Conservation (phyloP, 2,888 invertebrate genomes). For the Ectemnius lituratus region DNA sequence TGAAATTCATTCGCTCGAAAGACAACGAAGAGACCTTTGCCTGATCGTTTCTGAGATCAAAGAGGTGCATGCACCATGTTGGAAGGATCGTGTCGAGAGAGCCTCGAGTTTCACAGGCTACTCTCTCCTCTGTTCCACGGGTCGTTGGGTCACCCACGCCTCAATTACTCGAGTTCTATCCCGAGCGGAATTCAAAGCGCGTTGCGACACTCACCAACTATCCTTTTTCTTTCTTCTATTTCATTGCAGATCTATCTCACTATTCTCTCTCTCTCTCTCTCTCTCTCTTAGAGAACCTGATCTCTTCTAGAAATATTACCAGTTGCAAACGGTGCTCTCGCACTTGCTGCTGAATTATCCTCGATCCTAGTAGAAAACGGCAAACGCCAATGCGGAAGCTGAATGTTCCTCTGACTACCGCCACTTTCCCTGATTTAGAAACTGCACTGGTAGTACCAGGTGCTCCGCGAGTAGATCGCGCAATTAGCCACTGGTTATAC, state of each 20-base stretch:
- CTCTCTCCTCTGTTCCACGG: conserved; percentile 52
- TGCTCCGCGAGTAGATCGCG: no score
- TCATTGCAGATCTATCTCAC: not conserved
- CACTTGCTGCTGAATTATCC: not conserved
- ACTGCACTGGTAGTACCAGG: no score
- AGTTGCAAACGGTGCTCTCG: no score
- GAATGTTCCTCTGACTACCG: not conserved
- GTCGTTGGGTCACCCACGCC: conserved; percentile 65
- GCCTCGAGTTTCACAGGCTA: conserved; percentile 57
- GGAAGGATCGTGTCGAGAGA: conserved; percentile 44
- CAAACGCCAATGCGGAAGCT: not conserved
- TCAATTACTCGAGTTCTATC: conserved; percentile 46
- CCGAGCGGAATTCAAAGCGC: not conserved
- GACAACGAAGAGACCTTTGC: not conserved
- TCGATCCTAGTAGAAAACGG: not conserved
- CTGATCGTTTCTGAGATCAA: conserved; percentile 25
- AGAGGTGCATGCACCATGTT: conserved; percentile 36
- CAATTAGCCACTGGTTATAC: no score
- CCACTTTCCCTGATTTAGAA: no score
- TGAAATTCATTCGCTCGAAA: conserved; percentile 1
- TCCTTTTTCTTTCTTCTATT: not conserved
- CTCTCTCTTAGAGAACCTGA: not conserved
- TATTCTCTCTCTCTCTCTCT: not conserved
- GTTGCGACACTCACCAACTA: conserved; percentile 37
- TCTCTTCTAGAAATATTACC: no score